These are phyloP conservation scores for Benitochromis conjunctus DNA, from an alignment of 2,113 vertebrate species.

Conservation along the genomic window DNA sequence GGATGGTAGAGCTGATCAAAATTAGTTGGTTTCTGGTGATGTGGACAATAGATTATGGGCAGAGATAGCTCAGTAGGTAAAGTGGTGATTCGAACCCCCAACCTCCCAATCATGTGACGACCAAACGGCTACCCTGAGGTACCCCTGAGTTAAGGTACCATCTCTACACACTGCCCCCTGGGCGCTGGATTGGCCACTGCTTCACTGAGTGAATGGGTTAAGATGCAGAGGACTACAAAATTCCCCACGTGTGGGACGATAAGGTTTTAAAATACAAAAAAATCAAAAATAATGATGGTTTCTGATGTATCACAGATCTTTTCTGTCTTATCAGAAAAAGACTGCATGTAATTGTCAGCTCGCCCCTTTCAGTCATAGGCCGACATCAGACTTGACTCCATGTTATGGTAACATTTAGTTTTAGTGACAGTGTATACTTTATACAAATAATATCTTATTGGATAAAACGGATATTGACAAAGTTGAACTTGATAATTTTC, in stretches of 20 bases:
- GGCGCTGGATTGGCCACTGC: no score
- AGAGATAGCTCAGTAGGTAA: no score
- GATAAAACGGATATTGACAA: background rate
- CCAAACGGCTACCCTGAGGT: no score
- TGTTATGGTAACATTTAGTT: background rate
- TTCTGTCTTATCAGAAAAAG: background rate
- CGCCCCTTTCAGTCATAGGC: accelerated
- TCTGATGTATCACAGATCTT: background rate
- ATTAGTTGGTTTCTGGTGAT: background rate
- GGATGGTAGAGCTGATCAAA: background rate
- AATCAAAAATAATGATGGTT: no score
- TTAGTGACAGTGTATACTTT: background rate
- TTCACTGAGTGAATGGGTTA: no score
- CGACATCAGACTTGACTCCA: background rate
- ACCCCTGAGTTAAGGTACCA: no score
- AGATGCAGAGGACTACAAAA: no score
- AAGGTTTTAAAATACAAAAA: no score
- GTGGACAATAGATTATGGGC: background rate
- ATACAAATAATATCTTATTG: background rate
- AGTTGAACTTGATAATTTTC: background rate
- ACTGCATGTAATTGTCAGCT: background rate
- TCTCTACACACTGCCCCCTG: no score
- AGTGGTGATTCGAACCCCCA: no score
- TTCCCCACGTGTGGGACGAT: no score
- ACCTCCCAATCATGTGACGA: no score